phyloP scores from a whole-genome alignment of 2,888 invertebrate genomes.

The Heliconius aoede region DNA sequence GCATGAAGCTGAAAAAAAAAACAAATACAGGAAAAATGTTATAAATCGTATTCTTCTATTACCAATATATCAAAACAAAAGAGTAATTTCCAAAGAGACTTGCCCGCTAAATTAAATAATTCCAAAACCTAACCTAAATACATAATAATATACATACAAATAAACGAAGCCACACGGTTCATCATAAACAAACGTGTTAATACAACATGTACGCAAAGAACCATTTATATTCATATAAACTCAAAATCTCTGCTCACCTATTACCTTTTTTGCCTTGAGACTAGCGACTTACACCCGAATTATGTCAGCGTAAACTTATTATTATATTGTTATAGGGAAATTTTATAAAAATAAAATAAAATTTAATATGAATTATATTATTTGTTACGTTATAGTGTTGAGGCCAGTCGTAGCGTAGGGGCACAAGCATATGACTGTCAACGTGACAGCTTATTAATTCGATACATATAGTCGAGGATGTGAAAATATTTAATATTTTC shows the following conservation, averaged over 20 bases:
- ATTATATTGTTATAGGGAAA: no score
- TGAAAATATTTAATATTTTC: no score
- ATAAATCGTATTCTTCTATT: neutral
- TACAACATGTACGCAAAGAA: neutral
- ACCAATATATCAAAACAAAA: neutral
- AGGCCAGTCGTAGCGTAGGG: no score
- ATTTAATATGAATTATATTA: no score
- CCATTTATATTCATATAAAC: constrained; percentile 18
- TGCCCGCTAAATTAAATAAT: neutral
- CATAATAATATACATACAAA: neutral
- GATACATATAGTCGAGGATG: no score
- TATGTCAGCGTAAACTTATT: neutral
- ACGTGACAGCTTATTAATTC: no score
- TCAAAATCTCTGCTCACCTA: neutral
- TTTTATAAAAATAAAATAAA: no score
- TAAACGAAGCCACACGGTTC: neutral
- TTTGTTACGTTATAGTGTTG: no score
- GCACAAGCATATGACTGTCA: no score
- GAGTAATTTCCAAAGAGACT: neutral
- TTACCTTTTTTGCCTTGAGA: constrained; percentile 1
- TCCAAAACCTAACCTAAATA: neutral
- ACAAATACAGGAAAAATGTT: neutral
- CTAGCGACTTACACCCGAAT: neutral
- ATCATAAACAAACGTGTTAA: constrained; percentile 4
- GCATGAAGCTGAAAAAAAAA: neutral